These are phyloP conservation scores for Drosophila virilis DNA, from an alignment of 1,140 invertebrate genomes.

Conservation along the genomic window DNA sequence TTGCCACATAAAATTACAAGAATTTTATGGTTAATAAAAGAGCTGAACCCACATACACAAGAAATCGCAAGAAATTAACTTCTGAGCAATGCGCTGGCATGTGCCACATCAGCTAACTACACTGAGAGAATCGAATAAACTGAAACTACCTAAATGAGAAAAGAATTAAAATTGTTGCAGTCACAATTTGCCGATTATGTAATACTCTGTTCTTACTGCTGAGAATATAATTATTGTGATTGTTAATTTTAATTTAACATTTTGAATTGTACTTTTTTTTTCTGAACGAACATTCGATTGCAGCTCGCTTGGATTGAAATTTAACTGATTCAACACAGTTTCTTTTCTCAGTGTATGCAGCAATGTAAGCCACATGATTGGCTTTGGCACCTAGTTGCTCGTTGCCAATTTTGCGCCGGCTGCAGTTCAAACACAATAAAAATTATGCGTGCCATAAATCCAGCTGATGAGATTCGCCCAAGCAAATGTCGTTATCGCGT, in stretches of 20 bases:
- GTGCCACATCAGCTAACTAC: constrained; percentile 22
- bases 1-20: constrained; percentile 55
- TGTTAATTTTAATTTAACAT: too few species aligned
- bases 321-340: not conserved
- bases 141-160: too few species aligned
- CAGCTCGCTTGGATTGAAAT: not conserved
- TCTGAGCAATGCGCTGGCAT: constrained; percentile 48
- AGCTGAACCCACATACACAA: constrained; percentile 15
- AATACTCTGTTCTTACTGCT: too few species aligned
- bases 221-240: too few species aligned
- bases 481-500: constrained; percentile 71
- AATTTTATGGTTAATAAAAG: constrained; percentile 63
- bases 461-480: constrained; percentile 71
- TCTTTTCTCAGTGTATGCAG: constrained; percentile 18
- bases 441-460: constrained; percentile 82
- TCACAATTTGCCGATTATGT: too few species aligned
- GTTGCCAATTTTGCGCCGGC: constrained; percentile 58
- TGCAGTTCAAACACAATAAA: constrained; percentile 82
- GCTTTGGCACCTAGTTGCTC: constrained; percentile 43
- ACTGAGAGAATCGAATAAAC: constrained; percentile 8
- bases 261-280: not conserved
- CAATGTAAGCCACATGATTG: constrained; percentile 34
- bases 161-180: too few species aligned
- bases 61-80: constrained; percentile 54
- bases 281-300: not conserved